Conservation (phyloP, 2,113 vertebrate species). For the Butorides virescens region DNA sequence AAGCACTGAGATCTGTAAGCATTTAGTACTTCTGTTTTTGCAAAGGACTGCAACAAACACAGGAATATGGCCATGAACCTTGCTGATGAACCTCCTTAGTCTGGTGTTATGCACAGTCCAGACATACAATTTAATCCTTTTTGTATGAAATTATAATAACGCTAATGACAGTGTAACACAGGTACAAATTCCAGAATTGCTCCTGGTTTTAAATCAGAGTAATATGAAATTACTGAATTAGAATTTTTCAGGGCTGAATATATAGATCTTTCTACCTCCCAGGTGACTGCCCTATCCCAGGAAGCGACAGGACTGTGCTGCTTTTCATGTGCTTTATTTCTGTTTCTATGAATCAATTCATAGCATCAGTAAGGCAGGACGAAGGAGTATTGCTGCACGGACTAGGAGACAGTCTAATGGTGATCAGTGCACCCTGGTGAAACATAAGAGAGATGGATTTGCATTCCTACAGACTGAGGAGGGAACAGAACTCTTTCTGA, state of each 20-base stretch:
- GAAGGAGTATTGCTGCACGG: not conserved
- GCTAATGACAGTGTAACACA: not conserved
- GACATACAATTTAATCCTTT: not conserved
- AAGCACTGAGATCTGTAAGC: not conserved
- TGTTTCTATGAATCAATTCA: not conserved
- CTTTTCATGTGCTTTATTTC: not conserved
- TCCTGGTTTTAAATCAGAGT: not conserved
- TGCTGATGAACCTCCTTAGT: not conserved
- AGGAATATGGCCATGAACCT: not conserved
- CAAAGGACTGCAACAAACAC: not conserved
- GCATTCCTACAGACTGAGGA: not conserved
- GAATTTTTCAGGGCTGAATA: not conserved
- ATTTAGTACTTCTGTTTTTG: not conserved
- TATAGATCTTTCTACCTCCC: not conserved
- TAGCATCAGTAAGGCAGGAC: too few relatives aligned
- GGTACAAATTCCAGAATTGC: not conserved
- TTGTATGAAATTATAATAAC: not conserved
- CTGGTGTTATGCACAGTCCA: rapidly evolving
- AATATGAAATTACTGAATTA: not conserved
- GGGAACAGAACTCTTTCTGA: not conserved
- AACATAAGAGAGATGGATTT: not conserved
- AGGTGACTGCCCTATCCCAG: not conserved
- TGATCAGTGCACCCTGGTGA: not conserved
- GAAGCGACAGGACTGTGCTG: not conserved
- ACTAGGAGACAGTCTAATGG: not conserved